Evolutionary conservation across 2,888 invertebrate genomes (phyloP), one percentile per base, ranked within the genome.

Genomic region (Pelosia muscerda): DNA sequence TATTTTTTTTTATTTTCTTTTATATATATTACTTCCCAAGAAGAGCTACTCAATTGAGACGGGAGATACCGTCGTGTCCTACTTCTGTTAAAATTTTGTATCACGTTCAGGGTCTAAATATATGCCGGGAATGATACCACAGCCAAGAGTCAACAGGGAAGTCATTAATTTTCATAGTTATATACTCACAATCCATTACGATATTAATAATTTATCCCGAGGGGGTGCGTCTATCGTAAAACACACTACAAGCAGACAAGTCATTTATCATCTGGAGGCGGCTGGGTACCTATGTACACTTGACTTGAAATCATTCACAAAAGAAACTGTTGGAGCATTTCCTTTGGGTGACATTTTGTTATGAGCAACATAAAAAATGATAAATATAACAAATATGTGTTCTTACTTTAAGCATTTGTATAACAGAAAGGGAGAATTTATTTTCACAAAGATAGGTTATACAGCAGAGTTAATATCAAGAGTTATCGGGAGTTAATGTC

Each of bases 101-200:
- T n/a, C n/a, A n/a, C n/a, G n/a, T n/a, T n/a, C n/a, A n/a, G n/a
- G n/a, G n/a, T n/a, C n/a, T n/a, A n/a, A n/a, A 57, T 22, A 38
- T 34, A 13, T 4, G 60, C 22, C 42, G 13, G 28, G 28, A 6
- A 28, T 6, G 15, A 19, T 6, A 42, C 19, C 42, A 19, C 42
- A 42, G 19, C 42, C n/a, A 61, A 54, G 6, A 63, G 34, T 64
- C 61, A 65, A 57, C 23, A 62, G 19, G 38, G 5, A 67, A 69
- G 72, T 73, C 74, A 76, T 79, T 74, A 79, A 77, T 76, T 76
- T 77, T 71, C 71, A 72, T 71, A 71, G 66, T 70, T 65, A 65
- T 59, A 71, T 70, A 70, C 75, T 76, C 67, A 67, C 65, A 73
- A 76, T 76, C 75, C 75, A 78, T 79, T 78, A 76, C 71, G 61